Base-by-base conservation (phyloP, 2,888 invertebrate species). In the Athalia circularis region DNA sequence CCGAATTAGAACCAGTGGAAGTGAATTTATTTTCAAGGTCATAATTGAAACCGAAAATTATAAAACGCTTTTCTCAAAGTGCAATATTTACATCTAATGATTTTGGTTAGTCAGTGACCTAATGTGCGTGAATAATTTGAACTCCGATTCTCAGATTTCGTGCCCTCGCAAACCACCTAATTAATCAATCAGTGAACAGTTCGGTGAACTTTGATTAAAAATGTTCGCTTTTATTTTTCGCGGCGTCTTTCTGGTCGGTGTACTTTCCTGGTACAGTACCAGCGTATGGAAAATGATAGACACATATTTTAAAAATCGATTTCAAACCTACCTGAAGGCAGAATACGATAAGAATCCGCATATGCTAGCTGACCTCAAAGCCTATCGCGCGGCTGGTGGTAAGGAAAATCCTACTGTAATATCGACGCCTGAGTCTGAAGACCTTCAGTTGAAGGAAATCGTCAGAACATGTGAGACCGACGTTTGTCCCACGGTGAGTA, bases 281-380 rank as follows among this genome's bases (percentile, higher is more conserved):
- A 93, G 93, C 82, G 92, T 96, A 77, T 94, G 95, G 93, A 93
- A 92, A 83, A 91, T 95, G 91, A 95, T 96, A 84, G 94, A 95
- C 82, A 93, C 93, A 81, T 95, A 95, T 89, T 96, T 96, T 87
- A 93, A 93, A 81, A 92, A 92, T 61, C 94, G 95, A 89, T 95
- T 96, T 86, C 92, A 93, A 80, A 93, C 91, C 82, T 92, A 94
- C 85, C 85, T 95, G 75, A 86, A 91, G 7, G 92, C 92, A 81
- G 91, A 92, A 91, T 89, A 85, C 77, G 77, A 81, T 50, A 88
- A 84, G 78, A 87, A 90, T 82, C 89, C 90, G 6, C 86, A 81
- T 65, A 88, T 90, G 85, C 86, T 83, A 3, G 81, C 83, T 3
- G 87, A 90, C 62, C 70, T 88, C 4, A 78, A 79, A 11, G 76